Evolutionary conservation across 1,140 invertebrate genomes (phyloP).

Genomic region (Drosophila simulans): DNA sequence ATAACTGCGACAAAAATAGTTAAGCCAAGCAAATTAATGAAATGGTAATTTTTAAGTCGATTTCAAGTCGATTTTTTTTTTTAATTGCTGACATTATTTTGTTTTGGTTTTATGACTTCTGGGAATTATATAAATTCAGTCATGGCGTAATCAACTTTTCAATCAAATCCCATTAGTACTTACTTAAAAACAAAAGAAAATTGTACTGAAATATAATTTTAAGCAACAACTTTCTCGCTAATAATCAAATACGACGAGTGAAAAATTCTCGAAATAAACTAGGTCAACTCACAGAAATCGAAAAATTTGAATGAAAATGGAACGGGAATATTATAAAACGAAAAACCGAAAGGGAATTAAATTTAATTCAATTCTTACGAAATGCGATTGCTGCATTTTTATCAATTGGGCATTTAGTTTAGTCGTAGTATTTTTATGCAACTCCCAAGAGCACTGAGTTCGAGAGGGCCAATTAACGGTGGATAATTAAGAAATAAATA

Average conservation of each 20-base stretch:
- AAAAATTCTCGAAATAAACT: conserved; percentile 34
- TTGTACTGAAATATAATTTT: too few species aligned
- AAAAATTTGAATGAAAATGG: conserved; percentile 6
- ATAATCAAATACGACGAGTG: too few species aligned
- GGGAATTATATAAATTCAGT: too few species aligned
- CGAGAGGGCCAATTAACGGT: conserved; percentile 1
- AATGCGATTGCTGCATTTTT: conserved; percentile 2
- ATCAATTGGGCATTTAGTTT: conserved; percentile 5
- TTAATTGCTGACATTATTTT: too few species aligned
- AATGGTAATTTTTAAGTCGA: too few species aligned
- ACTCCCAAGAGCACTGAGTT: conserved; percentile 9
- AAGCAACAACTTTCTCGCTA: too few species aligned
- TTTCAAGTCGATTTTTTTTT: too few species aligned
- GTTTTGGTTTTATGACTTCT: too few species aligned
- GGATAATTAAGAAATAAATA: not conserved
- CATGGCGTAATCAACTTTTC: too few species aligned
- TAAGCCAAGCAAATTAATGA: not conserved
- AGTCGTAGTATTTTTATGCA: conserved; percentile 15
- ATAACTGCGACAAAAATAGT: not conserved
- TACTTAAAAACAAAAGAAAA: too few species aligned
- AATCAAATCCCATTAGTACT: too few species aligned
- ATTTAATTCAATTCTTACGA: conserved; percentile 3
- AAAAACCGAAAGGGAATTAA: conserved; percentile 18
- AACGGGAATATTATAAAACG: not conserved
- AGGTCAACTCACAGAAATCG: conserved; percentile 14